A percentile compares a stretch with the other conserved stretches of the same genome.
These are phyloP conservation scores for Spisula subtruncata DNA, from an alignment of 2,888 invertebrate species.

Conservation along the genomic window DNA sequence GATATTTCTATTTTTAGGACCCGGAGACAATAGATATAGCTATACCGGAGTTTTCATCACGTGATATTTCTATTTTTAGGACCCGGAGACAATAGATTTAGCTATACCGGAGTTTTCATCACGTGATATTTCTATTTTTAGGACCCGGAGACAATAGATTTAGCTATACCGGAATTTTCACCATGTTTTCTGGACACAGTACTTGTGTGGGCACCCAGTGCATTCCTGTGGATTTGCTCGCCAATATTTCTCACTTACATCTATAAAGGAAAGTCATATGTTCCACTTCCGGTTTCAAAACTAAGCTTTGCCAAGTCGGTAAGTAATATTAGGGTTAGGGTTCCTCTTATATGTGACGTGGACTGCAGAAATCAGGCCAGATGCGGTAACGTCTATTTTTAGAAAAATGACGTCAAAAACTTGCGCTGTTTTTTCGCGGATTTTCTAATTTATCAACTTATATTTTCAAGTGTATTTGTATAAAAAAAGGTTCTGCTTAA, in stretches of 20 bases:
- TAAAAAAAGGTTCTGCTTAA: too few relatives aligned
- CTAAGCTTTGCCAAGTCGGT: slow-evolving; percentile 83
- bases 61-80: not conserved
- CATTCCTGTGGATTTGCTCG: slow-evolving; percentile 93
- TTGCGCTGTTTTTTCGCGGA: too few relatives aligned
- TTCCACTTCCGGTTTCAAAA: slow-evolving; percentile 68
- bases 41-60: too few relatives aligned
- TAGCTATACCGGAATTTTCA: slow-evolving; percentile 93
- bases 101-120: too few relatives aligned
- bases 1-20: not conserved
- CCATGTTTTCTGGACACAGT: slow-evolving; percentile 97
- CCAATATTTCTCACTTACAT: slow-evolving; percentile 88
- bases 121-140: slow-evolving; percentile 30
- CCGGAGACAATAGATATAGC: too few relatives aligned
- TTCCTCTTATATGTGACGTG: too few relatives aligned
- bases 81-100: not conserved
- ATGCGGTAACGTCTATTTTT: too few relatives aligned
- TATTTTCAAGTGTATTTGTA: too few relatives aligned
- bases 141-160: slow-evolving; percentile 58
- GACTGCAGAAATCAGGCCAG: too few relatives aligned
- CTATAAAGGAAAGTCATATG: slow-evolving; percentile 59
- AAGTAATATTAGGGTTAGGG: too few relatives aligned
- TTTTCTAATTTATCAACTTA: too few relatives aligned
- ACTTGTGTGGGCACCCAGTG: slow-evolving; percentile 95
- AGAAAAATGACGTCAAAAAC: too few relatives aligned